Conservation (phyloP, 2,113 vertebrate species). For the Eonycteris spelaea region DNA sequence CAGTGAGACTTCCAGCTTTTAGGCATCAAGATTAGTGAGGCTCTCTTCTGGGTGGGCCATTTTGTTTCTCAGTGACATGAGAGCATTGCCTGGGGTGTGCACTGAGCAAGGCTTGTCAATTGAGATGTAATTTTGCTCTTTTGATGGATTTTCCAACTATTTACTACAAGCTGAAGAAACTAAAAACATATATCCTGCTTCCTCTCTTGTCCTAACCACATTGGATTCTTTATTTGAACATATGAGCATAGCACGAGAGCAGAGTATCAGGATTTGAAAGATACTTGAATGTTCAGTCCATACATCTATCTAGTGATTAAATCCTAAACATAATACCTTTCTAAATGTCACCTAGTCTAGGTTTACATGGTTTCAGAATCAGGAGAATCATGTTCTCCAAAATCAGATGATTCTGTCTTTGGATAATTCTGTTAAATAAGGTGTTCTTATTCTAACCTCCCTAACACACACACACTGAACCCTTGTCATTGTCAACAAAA, state of each 20-base stretch:
- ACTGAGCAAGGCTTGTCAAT: conserved; percentile 40
- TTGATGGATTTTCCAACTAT: conserved; percentile 40
- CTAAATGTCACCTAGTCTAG: background rate
- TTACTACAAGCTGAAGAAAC: conserved; percentile 21
- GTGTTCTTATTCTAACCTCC: background rate
- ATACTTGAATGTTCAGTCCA: background rate
- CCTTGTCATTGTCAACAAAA: background rate
- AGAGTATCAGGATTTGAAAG: background rate
- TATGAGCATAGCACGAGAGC: background rate
- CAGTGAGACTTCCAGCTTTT: conserved; percentile 59
- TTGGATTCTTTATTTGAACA: background rate
- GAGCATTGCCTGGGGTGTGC: conserved; percentile 22
- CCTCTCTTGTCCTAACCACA: background rate
- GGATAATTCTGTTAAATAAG: background rate
- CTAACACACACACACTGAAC: background rate
- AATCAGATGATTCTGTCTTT: background rate
- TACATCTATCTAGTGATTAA: background rate
- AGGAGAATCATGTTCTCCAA: background rate
- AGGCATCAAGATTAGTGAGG: conserved; percentile 53
- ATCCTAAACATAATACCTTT: background rate
- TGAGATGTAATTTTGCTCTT: conserved; percentile 46
- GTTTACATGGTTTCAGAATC: background rate
- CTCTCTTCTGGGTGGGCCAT: conserved; percentile 53
- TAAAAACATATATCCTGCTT: background rate
- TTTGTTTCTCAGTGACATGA: conserved; percentile 65